Conservation (phyloP, 2,797 vertebrate genomes). For the Huso huso region DNA sequence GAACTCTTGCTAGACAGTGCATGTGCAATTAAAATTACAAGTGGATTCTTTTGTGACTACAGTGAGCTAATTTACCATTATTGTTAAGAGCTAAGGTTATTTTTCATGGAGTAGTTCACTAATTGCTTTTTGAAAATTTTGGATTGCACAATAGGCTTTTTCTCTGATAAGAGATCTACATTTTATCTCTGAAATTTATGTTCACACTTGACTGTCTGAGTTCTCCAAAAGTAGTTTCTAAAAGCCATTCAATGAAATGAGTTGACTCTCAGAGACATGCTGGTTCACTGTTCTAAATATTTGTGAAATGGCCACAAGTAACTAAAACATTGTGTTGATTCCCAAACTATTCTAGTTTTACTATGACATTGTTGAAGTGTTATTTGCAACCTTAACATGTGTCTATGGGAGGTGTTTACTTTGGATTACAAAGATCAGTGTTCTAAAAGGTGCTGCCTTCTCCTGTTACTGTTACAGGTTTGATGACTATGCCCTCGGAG, state of each 20-base stretch:
- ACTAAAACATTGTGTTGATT: too few species aligned
- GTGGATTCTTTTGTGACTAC: conserved; percentile 62
- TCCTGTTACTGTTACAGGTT: conserved; percentile 49
- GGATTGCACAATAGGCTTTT: conserved; percentile 68
- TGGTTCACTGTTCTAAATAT: conserved; percentile 41
- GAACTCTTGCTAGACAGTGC: conserved; percentile 62
- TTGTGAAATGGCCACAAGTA: too few species aligned
- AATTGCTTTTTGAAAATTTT: conserved; percentile 74
- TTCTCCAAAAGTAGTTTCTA: conserved; percentile 51
- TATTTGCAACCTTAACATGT: too few species aligned
- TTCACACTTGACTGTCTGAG: conserved; percentile 58
- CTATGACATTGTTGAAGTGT: too few species aligned
- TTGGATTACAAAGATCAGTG: too few species aligned
- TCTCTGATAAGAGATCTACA: conserved; percentile 65
- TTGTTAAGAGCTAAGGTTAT: conserved; percentile 72
- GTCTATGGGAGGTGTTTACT: too few species aligned
- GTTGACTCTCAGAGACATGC: conserved; percentile 55
- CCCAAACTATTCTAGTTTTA: too few species aligned
- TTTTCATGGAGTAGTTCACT: conserved; percentile 58
- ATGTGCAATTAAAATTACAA: conserved; percentile 61
- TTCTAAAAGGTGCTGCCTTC: conserved; percentile 4
- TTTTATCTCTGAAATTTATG: conserved; percentile 59
- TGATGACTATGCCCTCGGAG: conserved; percentile 80
- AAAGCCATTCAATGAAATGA: conserved; percentile 67
- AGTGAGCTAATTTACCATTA: conserved; percentile 67